Base-by-base conservation (phyloP, 1,140 invertebrate genomes). In the Luehdorfia chinensis region DNA sequence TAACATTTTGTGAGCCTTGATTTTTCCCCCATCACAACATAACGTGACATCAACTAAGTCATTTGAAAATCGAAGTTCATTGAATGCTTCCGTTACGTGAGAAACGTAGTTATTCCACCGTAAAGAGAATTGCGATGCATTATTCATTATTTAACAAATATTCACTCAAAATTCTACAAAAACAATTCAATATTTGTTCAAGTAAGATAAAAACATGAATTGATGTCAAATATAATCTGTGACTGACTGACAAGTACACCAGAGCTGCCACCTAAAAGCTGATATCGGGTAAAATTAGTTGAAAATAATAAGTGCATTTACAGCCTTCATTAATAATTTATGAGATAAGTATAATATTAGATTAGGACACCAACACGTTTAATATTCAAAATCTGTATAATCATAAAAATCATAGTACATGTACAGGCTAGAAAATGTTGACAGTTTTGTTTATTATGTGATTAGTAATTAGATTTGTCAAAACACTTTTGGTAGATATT, bases 21-120 rank as follows among this genome's bases (percentile, higher is more conserved):
- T 92, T 78, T 91, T 91, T 44, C 92, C 91, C 46, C 94, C 94
- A 69, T 96, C 94, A 67, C 94, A 95, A 71, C 93, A 94, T 45
- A 96, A 83, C 19, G 94, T 96, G 2, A 96, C 94, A 88, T 96
- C 95, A 32, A 95, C 93, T 46, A 96, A 91, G 75, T 95, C 92
- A 75, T 95, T 93, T 65, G 94, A 91, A 48, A 90, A 90, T 30
- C 94, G 87, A 50, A 95, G 87, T 34, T 91, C 90, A 73, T 94
- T 93, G 70, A 96, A 93, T 27, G 93, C 93, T 69, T 83, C 80
- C 46, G 84, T 87, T 53, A 87, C 85, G 57, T 86, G 78, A 47
- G 63, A 72, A 58, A 87, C 76, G 51, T 87, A 87, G 59, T 87
- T 87, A 66, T 86, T 86, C 80, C 80, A 88, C 25, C 84, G 76